Evolutionary conservation across 2,797 vertebrate species (phyloP).

Genomic region (Diglossa cyanea): DNA sequence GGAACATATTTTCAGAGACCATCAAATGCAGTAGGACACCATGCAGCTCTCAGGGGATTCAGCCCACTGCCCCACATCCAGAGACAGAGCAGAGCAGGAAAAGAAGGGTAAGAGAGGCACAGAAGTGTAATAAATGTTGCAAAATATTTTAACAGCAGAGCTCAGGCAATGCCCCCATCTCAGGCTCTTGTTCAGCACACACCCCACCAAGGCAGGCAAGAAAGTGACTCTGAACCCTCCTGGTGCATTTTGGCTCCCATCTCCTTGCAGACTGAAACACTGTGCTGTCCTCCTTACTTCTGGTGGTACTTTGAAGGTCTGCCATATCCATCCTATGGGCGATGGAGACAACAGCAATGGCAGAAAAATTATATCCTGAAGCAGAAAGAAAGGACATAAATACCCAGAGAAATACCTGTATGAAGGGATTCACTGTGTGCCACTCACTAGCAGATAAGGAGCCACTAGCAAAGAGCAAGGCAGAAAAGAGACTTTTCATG

Average conservation of each 20-base stretch:
- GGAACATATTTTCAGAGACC: neutral
- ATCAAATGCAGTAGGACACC: neutral
- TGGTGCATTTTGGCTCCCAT: neutral
- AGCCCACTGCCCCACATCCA: neutral
- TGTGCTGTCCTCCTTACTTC: neutral
- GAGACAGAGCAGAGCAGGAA: neutral
- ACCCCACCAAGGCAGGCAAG: accelerated
- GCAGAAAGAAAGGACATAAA: neutral
- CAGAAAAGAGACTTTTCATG: neutral
- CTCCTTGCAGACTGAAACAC: neutral
- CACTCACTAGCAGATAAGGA: neutral
- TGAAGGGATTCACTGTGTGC: neutral
- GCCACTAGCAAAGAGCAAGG: neutral
- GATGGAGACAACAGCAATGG: neutral
- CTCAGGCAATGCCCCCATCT: neutral
- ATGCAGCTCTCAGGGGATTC: neutral
- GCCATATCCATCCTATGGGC: neutral
- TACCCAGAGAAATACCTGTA: neutral
- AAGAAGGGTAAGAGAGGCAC: neutral
- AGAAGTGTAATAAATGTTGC: neutral
- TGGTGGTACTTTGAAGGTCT: neutral
- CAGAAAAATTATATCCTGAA: neutral
- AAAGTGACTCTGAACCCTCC: neutral
- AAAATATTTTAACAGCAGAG: neutral
- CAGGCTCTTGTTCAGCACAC: neutral